Conservation (phyloP, 2,113 vertebrate species). For the Pterocles gutturalis region DNA sequence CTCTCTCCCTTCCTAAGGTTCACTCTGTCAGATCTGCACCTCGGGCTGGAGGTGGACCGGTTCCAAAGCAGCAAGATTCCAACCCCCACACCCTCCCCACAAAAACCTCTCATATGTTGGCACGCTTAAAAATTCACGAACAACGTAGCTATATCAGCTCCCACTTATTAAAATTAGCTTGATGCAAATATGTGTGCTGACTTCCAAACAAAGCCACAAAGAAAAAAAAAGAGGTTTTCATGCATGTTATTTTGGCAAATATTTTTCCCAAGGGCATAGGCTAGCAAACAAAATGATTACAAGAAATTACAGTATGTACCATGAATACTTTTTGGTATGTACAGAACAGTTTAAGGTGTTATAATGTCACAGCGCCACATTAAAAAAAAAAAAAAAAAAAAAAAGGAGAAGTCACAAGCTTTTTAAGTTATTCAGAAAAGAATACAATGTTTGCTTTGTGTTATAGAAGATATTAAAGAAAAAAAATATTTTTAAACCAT, state of each 20-base stretch:
- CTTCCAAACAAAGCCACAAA: not conserved
- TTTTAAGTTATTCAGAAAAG: not conserved
- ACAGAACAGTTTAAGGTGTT: slow-evolving; percentile 21
- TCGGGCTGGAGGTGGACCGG: not conserved
- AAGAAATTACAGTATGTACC: slow-evolving; percentile 24
- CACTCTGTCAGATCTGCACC: not conserved
- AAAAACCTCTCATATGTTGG: not conserved
- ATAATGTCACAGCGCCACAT: not conserved
- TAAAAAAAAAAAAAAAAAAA: not conserved
- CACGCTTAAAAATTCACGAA: not conserved
- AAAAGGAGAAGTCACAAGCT: not conserved
- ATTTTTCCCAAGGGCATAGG: not conserved
- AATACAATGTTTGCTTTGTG: not conserved
- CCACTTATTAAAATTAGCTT: not conserved
- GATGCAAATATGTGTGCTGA: not conserved
- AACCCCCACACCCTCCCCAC: not conserved
- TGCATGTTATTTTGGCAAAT: slow-evolving; percentile 24
- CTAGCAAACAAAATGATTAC: not conserved
- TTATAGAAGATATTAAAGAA: not conserved
- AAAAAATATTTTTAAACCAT: not conserved
- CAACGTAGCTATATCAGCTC: not conserved
- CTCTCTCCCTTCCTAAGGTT: not conserved
- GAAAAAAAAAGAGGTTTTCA: not conserved
- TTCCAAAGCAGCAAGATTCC: not conserved
- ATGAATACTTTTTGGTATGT: not conserved